phyloP scores from a whole-genome alignment of 2,888 invertebrate species.

The Tetramorium bicarinatum region DNA sequence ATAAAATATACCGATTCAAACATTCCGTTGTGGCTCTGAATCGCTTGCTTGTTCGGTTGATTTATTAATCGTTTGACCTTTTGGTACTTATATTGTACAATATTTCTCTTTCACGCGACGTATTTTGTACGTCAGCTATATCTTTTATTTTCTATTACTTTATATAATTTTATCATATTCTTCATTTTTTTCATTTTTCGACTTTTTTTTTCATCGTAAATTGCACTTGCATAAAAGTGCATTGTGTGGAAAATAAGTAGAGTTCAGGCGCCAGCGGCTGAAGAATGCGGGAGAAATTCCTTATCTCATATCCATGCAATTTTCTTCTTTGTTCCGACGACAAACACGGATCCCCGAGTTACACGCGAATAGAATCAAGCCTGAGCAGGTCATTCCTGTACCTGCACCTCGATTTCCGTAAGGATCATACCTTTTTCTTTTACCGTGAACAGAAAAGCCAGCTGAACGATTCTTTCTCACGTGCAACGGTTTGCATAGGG shows the following conservation, averaged over 20 bases:
- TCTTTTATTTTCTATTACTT: constrained; percentile 1
- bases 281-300: constrained; percentile 42
- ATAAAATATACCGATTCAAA: too few relatives aligned
- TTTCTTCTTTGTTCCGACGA: constrained; percentile 56
- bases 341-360: constrained; percentile 51
- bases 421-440: constrained; percentile 49
- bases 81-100: background rate
- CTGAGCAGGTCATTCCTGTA: constrained; percentile 28
- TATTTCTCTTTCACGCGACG: background rate
- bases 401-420: constrained; percentile 30
- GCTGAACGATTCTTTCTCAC: constrained; percentile 50
- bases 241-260: constrained; percentile 46
- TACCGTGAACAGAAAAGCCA: constrained; percentile 49
- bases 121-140: background rate
- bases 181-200: background rate
- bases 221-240: constrained; percentile 20
- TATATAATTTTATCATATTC: background rate
- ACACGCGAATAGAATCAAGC: constrained; percentile 54
- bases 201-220: background rate
- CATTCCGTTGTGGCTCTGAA: too few relatives aligned
- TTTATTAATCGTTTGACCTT: too few relatives aligned
- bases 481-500: constrained; percentile 51
- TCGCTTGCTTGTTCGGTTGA: too few relatives aligned
- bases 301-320: constrained; percentile 54
- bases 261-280: constrained; percentile 19